Conservation (phyloP, 2,797 vertebrate species). For the Oreortyx pictus region DNA sequence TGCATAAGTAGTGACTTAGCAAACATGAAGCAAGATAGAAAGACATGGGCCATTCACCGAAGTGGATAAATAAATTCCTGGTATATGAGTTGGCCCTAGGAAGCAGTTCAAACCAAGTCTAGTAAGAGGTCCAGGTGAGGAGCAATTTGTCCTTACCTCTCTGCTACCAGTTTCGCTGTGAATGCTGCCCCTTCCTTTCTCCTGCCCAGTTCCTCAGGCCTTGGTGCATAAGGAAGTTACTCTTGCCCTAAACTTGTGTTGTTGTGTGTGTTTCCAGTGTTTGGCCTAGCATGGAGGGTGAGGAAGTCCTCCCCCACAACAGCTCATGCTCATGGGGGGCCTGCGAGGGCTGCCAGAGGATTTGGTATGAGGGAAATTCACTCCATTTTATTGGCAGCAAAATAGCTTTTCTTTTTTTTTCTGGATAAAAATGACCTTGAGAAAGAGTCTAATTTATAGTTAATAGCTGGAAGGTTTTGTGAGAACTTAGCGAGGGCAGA, state of each 20-base stretch:
- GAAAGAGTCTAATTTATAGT: neutral
- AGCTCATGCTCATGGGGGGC: neutral
- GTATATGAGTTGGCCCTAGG: neutral
- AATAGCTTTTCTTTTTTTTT: neutral
- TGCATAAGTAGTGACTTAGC: neutral
- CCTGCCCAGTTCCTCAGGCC: neutral
- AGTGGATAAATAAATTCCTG: neutral
- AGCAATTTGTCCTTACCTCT: neutral
- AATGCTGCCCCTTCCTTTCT: neutral
- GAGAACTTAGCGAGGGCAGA: conserved; percentile 5
- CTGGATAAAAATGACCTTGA: neutral
- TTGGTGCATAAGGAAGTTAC: neutral
- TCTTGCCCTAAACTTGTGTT: neutral
- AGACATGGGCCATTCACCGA: neutral
- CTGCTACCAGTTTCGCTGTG: neutral
- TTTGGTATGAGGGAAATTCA: neutral
- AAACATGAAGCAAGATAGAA: neutral
- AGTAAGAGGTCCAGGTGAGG: neutral
- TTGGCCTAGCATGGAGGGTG: accelerated
- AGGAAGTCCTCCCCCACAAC: neutral
- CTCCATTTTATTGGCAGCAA: neutral
- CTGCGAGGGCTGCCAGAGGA: neutral
- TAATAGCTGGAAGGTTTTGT: conserved; percentile 17
- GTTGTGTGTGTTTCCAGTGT: accelerated
- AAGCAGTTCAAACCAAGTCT: neutral